Conservation (phyloP, 2,113 vertebrate species). For the Podocnemis expansa region DNA sequence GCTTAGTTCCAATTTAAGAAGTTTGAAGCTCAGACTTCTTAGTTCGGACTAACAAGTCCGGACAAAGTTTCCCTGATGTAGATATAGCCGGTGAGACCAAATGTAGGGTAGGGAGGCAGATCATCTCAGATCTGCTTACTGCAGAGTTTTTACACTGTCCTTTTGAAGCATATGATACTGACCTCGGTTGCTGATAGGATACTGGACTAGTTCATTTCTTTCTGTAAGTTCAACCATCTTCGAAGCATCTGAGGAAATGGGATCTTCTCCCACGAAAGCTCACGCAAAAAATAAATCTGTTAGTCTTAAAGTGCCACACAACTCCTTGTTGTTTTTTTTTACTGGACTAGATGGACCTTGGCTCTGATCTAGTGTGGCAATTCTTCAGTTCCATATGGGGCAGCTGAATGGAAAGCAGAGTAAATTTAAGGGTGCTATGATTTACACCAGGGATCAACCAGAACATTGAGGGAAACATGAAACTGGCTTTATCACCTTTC, state of each 20-base stretch:
- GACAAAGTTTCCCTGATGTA: no score
- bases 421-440: neutral
- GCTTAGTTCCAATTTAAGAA: no score
- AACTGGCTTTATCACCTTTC: neutral
- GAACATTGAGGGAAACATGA: neutral
- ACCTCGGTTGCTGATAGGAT: neutral
- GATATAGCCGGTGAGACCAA: no score
- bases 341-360: rapidly evolving
- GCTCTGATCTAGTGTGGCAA: neutral
- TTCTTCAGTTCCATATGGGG: neutral
- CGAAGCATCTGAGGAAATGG: no score
- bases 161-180: neutral
- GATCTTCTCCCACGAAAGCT: no score
- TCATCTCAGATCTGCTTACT: neutral
- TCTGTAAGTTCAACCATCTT: no score
- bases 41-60: no score
- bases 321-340: no score
- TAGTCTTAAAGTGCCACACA: no score
- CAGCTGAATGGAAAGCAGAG: neutral
- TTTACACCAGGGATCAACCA: neutral
- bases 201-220: neutral
- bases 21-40: no score
- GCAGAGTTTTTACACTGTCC: neutral
- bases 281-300: no score
- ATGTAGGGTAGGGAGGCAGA: neutral